Evolutionary conservation across 2,797 vertebrate genomes (phyloP), one percentile per base, ranked within the genome.

Genomic region (Catostomus latipinnis): DNA sequence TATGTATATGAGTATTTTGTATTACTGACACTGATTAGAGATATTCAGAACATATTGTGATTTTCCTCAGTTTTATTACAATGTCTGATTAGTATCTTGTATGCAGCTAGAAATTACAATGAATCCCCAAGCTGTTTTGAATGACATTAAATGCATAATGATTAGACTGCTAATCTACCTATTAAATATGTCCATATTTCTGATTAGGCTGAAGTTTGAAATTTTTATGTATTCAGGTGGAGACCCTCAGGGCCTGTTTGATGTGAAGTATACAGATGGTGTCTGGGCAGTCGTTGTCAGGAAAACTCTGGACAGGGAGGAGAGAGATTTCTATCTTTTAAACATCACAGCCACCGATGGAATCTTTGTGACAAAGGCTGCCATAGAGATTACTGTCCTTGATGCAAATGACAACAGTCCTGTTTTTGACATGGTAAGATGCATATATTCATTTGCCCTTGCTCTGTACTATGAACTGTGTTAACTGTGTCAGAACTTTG

Each of bases 341-440:
- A 95, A 94, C 53, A 91, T 96, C 85, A 95, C 94, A 60, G 95
- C 95, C 14, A 95, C 93, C 8, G 95, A 96, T 83, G 95, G 95
- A 10, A 92, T 92, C 1, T 96, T 93, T 87, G 88, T 93, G 65
- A 89, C 93, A n/a, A 94, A 90, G 90, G 94, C 95, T 18, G 82
- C 93, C 48, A 94, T 96, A 16, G 94, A 96, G 75, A 94, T 96
- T 78, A 96, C 95, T 87, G 94, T 96, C 74, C 94, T 96, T 13
- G 95, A 96, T 89, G 94, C 95, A 78, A 96, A 96, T 76, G 95
- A 96, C 88, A 96, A 96, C 76, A 94, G 88, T 70, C 95, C 95
- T 50, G 88, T 95, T 53, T 96, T 94, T 76, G 94, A 94, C 89
- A 95, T 95, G 95, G 95, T 95, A 88, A 65, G 58, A 22, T 71